These are phyloP conservation scores for Nezara viridula DNA, from an alignment of 2,888 invertebrate genomes.

Conservation along the genomic window DNA sequence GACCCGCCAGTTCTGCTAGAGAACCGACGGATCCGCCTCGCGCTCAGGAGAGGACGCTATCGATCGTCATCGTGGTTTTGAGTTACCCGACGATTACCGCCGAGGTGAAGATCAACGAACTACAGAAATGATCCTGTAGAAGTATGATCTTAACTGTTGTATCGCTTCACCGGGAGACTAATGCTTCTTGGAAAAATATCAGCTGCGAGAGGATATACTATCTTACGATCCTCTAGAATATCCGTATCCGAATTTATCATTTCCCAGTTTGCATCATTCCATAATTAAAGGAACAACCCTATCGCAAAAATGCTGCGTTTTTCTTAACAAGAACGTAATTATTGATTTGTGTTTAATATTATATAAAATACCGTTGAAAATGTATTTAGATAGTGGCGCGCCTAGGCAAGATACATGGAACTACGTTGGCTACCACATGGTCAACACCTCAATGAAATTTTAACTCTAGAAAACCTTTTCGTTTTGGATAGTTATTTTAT, in stretches of 20 bases:
- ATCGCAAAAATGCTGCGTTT: neutral
- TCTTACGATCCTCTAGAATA: neutral
- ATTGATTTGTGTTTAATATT: neutral
- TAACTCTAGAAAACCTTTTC: neutral
- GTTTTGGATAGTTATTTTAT: neutral
- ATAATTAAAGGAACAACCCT: neutral
- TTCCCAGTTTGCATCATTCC: neutral
- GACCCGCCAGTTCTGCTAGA: neutral
- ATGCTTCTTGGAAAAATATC: neutral
- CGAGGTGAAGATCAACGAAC: constrained; percentile 12
- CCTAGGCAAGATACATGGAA: neutral
- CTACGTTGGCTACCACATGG: neutral
- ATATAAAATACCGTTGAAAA: neutral
- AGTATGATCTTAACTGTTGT: neutral
- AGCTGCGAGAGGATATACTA: neutral
- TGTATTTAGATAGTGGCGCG: neutral
- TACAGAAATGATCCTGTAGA: constrained; percentile 26
- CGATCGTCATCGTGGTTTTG: constrained; percentile 33
- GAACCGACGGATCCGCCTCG: constrained; percentile 7
- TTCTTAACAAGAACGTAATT: neutral
- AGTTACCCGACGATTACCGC: constrained; percentile 39
- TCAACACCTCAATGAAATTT: neutral
- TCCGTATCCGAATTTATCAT: neutral
- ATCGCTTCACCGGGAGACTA: neutral
- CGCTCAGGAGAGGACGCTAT: constrained; percentile 43